A percentile compares a stretch with the other conserved stretches of the same genome.
These are phyloP conservation scores for Cirrhinus molitorella DNA, from an alignment of 2,797 vertebrate genomes.

Conservation along the genomic window DNA sequence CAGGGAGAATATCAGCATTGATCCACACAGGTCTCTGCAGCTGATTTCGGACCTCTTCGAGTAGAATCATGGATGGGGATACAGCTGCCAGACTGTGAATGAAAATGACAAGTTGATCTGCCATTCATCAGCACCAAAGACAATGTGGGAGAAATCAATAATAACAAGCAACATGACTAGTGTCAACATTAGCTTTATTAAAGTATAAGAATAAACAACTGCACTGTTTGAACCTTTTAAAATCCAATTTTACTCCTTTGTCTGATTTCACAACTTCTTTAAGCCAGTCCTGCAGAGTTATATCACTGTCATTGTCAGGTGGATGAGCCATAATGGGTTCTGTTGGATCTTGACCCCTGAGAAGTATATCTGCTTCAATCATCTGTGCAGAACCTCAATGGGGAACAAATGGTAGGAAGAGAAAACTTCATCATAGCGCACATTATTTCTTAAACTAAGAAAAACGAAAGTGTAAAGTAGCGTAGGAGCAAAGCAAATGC, in stretches of 20 bases:
- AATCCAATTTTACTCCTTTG: conserved; percentile 95
- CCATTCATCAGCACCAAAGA: neutral
- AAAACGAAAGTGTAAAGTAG: neutral
- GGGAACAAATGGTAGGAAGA: neutral
- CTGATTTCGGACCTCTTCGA: conserved; percentile 70
- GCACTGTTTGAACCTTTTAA: conserved; percentile 86
- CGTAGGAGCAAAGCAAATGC: neutral
- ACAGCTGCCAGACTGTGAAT: conserved; percentile 81
- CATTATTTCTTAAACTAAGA: too few relatives aligned
- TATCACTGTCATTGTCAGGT: conserved; percentile 88
- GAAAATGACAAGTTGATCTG: neutral
- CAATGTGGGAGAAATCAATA: neutral
- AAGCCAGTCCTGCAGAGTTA: conserved; percentile 88
- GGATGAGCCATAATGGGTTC: conserved; percentile 95
- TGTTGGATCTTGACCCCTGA: conserved; percentile 74
- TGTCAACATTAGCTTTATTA: neutral
- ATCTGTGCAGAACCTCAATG: conserved; percentile 84
- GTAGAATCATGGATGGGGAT: conserved; percentile 79
- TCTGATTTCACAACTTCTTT: conserved; percentile 71
- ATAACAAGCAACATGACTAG: conserved; percentile 46
- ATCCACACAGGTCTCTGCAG: conserved; percentile 84
- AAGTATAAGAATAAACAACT: neutral
- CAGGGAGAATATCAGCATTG: conserved; percentile 89
- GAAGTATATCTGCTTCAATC: conserved; percentile 91
- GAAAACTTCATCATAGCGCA: neutral